These are phyloP conservation scores for Halyomorpha halys DNA, from an alignment of 1,140 invertebrate species.

Conservation along the genomic window DNA sequence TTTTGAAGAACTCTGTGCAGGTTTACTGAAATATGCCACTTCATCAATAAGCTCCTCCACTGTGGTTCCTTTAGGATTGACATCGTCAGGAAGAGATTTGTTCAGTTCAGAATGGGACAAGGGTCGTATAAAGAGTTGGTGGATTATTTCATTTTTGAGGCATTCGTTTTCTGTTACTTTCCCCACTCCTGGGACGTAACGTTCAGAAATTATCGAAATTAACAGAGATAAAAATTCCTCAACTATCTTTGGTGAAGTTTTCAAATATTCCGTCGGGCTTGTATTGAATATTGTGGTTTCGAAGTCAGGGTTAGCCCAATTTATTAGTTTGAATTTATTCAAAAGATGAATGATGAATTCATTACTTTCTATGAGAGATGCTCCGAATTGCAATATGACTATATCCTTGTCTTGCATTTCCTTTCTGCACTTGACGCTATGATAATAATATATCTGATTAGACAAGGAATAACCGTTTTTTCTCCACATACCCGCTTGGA, in stretches of 20 bases:
- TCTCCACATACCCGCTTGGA: constrained; percentile 93
- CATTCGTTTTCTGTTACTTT: constrained; percentile 69
- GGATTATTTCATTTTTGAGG: constrained; percentile 93
- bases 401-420: constrained; percentile 80
- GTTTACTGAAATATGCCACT: constrained; percentile 83
- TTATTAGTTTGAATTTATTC: constrained; percentile 80
- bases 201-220: constrained; percentile 77
- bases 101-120: constrained; percentile 86
- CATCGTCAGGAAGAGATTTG: constrained; percentile 75
- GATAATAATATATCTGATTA: constrained; percentile 93
- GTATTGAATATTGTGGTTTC: constrained; percentile 66
- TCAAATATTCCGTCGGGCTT: neutral
- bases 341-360: constrained; percentile 89
- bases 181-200: constrained; percentile 68
- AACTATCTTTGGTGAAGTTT: constrained; percentile 50
- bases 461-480: constrained; percentile 92
- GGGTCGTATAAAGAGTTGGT: constrained; percentile 87
- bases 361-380: constrained; percentile 75
- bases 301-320: constrained; percentile 66
- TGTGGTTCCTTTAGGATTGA: constrained; percentile 61
- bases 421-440: constrained; percentile 56
- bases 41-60: constrained; percentile 81
- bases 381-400: constrained; percentile 79
- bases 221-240: constrained; percentile 87
- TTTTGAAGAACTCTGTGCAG: constrained; percentile 52